Evolutionary conservation across 1,140 invertebrate species (phyloP).

Genomic region (Bombus huntii): DNA sequence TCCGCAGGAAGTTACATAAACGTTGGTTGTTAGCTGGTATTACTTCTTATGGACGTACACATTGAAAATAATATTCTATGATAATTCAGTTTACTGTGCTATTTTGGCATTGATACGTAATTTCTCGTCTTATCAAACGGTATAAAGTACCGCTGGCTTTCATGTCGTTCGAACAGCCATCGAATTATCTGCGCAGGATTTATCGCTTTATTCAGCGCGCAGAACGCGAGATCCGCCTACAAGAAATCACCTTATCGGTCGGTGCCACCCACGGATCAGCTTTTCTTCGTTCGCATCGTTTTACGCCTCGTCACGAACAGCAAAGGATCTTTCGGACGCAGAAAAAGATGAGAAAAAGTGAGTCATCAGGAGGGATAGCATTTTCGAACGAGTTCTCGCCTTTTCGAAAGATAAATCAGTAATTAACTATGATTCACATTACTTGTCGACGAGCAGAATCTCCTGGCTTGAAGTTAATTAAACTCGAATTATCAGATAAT

Average conservation of each 20-base stretch:
- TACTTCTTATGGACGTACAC: too few relatives aligned
- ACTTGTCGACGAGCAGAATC: not conserved
- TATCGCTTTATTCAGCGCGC: constrained; percentile 3
- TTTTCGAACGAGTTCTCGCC: not conserved
- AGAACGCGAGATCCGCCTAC: constrained; percentile 3
- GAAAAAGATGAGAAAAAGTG: not conserved
- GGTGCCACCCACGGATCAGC: constrained; percentile 8
- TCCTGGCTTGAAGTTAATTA: constrained; percentile 11
- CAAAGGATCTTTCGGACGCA: not conserved
- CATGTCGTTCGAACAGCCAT: not conserved
- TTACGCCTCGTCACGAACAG: not conserved
- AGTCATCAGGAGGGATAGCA: not conserved
- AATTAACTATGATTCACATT: constrained; percentile 1
- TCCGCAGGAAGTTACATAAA: not conserved
- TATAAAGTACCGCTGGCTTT: not conserved
- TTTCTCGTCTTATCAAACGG: not conserved
- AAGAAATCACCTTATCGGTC: not conserved
- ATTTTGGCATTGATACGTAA: not conserved
- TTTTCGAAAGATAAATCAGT: constrained; percentile 7
- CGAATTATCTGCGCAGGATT: constrained; percentile 2
- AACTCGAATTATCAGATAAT: constrained; percentile 1
- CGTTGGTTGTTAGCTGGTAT: too few relatives aligned
- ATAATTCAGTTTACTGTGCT: not conserved
- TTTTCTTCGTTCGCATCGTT: not conserved
- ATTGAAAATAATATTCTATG: too few relatives aligned